Evolutionary conservation across 2,888 invertebrate genomes (phyloP).

Genomic region (Heterodera filipjevi): DNA sequence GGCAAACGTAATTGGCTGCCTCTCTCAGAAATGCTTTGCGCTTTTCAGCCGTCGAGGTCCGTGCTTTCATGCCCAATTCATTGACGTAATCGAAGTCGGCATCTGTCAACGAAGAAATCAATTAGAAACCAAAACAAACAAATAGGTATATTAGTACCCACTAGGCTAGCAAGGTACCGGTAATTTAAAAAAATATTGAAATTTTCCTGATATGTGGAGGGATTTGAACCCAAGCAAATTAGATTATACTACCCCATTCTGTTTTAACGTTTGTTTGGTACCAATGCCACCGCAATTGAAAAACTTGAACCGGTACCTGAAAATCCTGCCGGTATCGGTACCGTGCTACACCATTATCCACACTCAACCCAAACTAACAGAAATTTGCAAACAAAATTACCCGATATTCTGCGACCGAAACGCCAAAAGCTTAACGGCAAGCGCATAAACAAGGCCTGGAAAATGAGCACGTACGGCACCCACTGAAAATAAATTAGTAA

Average conservation of each 20-base stretch:
- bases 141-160: slow-evolving; percentile 6
- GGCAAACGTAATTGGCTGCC: slow-evolving; percentile 52
- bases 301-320: slow-evolving; percentile 8
- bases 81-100: slow-evolving; percentile 39
- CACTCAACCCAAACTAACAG: no score
- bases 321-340: no score
- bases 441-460: slow-evolving; percentile 59
- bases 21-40: slow-evolving; percentile 45
- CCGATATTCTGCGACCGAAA: slow-evolving; percentile 50
- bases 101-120: slow-evolving; percentile 15
- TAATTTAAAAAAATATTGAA: no score
- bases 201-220: no score
- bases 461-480: slow-evolving; percentile 58
- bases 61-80: slow-evolving; percentile 26
- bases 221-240: no score
- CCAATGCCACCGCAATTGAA: background rate
- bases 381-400: no score
- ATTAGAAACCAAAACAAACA: no score
- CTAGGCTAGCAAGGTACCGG: no score
- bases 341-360: no score
- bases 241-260: no score
- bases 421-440: slow-evolving; percentile 58
- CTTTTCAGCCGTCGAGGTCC: slow-evolving; percentile 25
- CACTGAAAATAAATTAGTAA: slow-evolving; percentile 47
- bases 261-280: no score